A percentile compares a stretch with the other conserved stretches of the same genome.
Evolutionary conservation across 2,888 invertebrate genomes (phyloP).

Genomic region (Rosalia funebris): DNA sequence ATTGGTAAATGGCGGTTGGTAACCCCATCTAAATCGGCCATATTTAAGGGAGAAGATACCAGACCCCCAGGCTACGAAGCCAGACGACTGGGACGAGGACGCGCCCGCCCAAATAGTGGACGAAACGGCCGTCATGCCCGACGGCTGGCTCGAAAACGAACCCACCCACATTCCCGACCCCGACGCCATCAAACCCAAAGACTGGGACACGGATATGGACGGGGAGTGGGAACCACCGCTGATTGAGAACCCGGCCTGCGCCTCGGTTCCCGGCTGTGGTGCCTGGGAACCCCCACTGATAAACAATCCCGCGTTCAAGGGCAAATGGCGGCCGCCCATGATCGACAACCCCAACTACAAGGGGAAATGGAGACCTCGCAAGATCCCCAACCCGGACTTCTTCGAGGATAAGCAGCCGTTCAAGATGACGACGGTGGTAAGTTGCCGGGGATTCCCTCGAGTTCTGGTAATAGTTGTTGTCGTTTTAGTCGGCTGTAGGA

Average conservation of each 20-base stretch:
- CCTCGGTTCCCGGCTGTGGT: slow-evolving; percentile 83
- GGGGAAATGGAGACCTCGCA: slow-evolving; percentile 92
- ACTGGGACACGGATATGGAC: slow-evolving; percentile 99
- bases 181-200: slow-evolving; percentile 85
- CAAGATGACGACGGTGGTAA: slow-evolving; percentile 89
- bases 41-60: slow-evolving; percentile 64
- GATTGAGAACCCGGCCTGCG: slow-evolving; percentile 89
- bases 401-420: slow-evolving; percentile 93
- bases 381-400: slow-evolving; percentile 91
- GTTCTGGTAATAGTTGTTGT: slow-evolving; percentile 28
- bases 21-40: no score
- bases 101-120: slow-evolving; percentile 92
- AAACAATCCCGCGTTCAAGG: slow-evolving; percentile 92
- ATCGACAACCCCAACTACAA: slow-evolving; percentile 94
- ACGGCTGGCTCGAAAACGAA: slow-evolving; percentile 94
- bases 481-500: slow-evolving; percentile 85
- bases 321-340: slow-evolving; percentile 90
- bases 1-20: no score
- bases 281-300: slow-evolving; percentile 86
- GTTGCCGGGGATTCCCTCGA: slow-evolving; percentile 63
- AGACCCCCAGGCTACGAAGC: slow-evolving; percentile 76
- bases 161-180: slow-evolving; percentile 88
- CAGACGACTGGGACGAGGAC: slow-evolving; percentile 96
- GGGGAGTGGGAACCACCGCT: slow-evolving; percentile 98
- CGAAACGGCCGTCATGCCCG: slow-evolving; percentile 83